Base-by-base conservation (phyloP, 1,140 invertebrate species). In the Neodiprion fabricii region DNA sequence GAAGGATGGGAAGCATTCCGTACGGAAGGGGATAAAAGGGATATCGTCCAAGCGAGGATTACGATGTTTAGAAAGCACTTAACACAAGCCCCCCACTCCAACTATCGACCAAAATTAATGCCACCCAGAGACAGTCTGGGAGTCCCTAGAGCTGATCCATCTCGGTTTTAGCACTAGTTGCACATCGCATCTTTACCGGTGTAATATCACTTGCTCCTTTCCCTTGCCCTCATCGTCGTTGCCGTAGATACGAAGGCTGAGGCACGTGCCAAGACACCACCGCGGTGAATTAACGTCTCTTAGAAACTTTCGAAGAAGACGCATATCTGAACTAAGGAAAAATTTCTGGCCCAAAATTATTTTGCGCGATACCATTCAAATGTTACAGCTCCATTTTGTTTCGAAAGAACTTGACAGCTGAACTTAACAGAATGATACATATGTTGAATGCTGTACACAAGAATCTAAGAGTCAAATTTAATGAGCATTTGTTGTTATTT, bases 51-150 rank as follows among this genome's bases (percentile, higher is more conserved):
- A 69, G 74, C 72, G 73, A 76, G 79, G 79, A 82, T 82, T 82
- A 81, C 71, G 78, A 79, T 81, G 80, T 80, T 82, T 79, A 79
- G 75, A 78, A 76, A 78, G 75, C 78, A 82, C 79, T 81, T 79
- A 77, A 70, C 70, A 40, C 28, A 67, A 79, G 75, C 5, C 21
- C 4, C 67, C 21, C 23, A 23, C 1, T 40, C 28, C 28, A 40
- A 40, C 28, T 40, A 40, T 5, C 28, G 67, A 21, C n/a, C n/a
- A 47, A 69, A 69, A 69, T 69, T 69, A 69, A 69, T 69, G 67
- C 67, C 67, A 21, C 21, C 67, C 23, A 11, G n/a, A 61, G 53
- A 61, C 53, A 61, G 28, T 40, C 53, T 17, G n/a, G 9, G 53
- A 61, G 53, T 14, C 53, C n/a, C 11, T 12, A 14, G 11, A 9